Conservation (phyloP, 1,140 invertebrate genomes). For the Dreissena polymorpha region DNA sequence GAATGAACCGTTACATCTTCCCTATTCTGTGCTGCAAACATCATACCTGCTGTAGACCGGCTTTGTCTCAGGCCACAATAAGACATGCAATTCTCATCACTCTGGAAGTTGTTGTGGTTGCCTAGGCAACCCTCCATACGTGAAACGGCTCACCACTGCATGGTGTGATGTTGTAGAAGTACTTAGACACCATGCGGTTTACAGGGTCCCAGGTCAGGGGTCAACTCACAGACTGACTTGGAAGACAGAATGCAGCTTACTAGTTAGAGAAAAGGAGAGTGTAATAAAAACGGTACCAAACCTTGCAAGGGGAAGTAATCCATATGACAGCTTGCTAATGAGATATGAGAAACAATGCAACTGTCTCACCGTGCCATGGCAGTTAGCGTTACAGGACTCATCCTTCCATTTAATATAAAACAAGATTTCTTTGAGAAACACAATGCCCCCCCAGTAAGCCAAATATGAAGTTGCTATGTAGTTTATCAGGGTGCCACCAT, state of each 20-base stretch:
- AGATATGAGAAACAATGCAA: too few relatives aligned
- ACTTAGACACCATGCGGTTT: slow-evolving; percentile 42
- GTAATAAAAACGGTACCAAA: too few relatives aligned
- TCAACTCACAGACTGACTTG: slow-evolving; percentile 52
- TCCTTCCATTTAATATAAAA: too few relatives aligned
- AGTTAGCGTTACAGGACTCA: too few relatives aligned
- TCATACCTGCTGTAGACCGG: slow-evolving; percentile 11
- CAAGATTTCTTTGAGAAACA: too few relatives aligned
- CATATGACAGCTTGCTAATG: too few relatives aligned
- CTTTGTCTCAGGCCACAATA: slow-evolving; percentile 39
- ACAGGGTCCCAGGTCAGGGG: slow-evolving; percentile 46
- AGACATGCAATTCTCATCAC: slow-evolving; percentile 46
- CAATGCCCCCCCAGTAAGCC: too few relatives aligned
- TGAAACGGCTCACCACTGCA: slow-evolving; percentile 57
- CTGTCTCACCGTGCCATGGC: too few relatives aligned
- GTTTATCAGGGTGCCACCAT: too few relatives aligned
- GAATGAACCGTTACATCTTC: too few relatives aligned
- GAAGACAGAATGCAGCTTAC: neutral
- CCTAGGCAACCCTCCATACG: slow-evolving; percentile 60
- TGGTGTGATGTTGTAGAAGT: slow-evolving; percentile 45
- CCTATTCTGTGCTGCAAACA: neutral
- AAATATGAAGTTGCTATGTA: too few relatives aligned
- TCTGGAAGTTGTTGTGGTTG: slow-evolving; percentile 59
- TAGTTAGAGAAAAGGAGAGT: neutral
- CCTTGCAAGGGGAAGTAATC: too few relatives aligned